A percentile compares a stretch with the other conserved stretches of the same genome.
Conservation (phyloP, 2,113 vertebrate species). For the Aythya baeri region DNA sequence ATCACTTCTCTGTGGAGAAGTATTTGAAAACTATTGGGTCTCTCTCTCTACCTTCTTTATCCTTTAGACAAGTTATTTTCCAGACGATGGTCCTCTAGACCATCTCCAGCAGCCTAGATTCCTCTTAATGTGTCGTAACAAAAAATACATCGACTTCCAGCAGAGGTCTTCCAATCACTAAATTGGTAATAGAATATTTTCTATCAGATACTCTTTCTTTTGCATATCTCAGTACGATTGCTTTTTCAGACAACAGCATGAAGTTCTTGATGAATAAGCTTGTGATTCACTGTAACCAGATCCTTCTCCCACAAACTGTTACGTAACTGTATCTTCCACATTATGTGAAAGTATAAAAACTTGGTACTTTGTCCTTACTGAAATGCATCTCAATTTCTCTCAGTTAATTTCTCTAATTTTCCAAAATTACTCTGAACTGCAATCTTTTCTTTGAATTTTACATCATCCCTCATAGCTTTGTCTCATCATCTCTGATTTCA, state of each 20-base stretch:
- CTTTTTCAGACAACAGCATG: constrained; percentile 43
- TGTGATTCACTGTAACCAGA: constrained; percentile 47
- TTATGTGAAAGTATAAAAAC: constrained; percentile 35
- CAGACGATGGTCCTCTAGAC: neutral
- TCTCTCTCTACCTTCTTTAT: neutral
- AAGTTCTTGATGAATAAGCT: constrained; percentile 60
- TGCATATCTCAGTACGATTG: neutral
- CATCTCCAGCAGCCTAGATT: neutral
- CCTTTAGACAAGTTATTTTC: neutral
- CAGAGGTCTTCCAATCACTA: neutral
- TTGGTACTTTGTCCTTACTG: neutral
- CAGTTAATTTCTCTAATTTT: neutral
- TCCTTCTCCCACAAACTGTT: constrained; percentile 59
- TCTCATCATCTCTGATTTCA: neutral
- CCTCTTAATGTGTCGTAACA: neutral
- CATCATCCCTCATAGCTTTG: neutral
- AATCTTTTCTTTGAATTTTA: neutral
- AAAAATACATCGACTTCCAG: neutral
- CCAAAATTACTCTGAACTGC: neutral
- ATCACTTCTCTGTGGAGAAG: neutral
- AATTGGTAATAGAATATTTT: neutral
- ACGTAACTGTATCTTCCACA: constrained; percentile 51
- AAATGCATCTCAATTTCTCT: neutral
- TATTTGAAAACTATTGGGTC: neutral
- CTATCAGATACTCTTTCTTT: neutral